Percentiles rank a stretch among this genome's conserved stretches.
These are phyloP conservation scores for Strix aluco DNA, from an alignment of 2,113 vertebrate species.

Conservation along the genomic window DNA sequence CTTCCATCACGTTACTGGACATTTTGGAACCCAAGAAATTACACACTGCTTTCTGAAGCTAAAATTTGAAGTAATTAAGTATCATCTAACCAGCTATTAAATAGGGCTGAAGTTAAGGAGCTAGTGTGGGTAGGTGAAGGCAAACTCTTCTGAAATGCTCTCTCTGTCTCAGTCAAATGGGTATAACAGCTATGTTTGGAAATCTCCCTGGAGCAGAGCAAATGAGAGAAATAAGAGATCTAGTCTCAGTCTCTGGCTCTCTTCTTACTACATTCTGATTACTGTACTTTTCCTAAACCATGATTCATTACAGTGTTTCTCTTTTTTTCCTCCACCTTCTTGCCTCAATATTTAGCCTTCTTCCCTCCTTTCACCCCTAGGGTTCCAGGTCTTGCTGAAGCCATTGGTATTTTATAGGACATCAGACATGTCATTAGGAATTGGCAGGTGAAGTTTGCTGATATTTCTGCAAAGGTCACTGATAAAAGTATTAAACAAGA, in stretches of 20 bases:
- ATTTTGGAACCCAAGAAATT: neutral
- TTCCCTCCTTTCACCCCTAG: neutral
- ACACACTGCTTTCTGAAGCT: neutral
- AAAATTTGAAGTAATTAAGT: neutral
- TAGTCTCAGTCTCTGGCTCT: neutral
- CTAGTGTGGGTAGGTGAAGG: neutral
- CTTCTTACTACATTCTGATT: neutral
- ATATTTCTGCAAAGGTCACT: constrained; percentile 30
- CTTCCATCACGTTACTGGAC: neutral
- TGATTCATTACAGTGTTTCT: neutral
- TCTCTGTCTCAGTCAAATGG: neutral
- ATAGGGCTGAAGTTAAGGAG: neutral
- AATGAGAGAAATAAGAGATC: neutral
- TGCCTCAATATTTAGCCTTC: neutral
- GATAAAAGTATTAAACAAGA: constrained; percentile 8
- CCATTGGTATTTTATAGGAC: neutral
- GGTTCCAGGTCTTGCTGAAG: neutral
- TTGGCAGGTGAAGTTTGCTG: neutral
- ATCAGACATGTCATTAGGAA: neutral
- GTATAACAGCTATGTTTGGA: neutral
- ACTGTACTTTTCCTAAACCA: neutral
- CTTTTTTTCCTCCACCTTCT: neutral
- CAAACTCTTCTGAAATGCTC: neutral
- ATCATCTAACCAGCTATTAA: neutral
- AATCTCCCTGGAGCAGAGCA: neutral